Evolutionary conservation across 2,797 vertebrate genomes (phyloP).

Genomic region (Crypturellus tataupa): DNA sequence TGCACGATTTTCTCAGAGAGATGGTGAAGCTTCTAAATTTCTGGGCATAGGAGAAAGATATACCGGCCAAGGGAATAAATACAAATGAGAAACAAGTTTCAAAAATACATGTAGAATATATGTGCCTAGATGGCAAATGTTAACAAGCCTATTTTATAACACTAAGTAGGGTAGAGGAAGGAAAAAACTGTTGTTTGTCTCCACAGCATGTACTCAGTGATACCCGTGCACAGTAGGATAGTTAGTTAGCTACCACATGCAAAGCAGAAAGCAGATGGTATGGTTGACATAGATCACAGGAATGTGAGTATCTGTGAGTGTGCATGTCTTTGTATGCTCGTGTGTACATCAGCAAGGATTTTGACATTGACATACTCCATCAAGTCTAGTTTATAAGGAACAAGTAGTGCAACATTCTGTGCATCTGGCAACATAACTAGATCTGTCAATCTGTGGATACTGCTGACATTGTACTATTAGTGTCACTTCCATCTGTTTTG

Average conservation of each 20-base stretch:
- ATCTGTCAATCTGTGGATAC: slow-evolving; percentile 87
- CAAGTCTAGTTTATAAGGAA: slow-evolving; percentile 88
- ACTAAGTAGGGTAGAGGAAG: slow-evolving; percentile 76
- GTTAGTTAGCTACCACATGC: slow-evolving; percentile 85
- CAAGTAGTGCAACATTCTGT: slow-evolving; percentile 88
- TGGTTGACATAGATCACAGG: slow-evolving; percentile 84
- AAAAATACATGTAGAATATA: slow-evolving; percentile 77
- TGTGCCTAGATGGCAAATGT: slow-evolving; percentile 78
- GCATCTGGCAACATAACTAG: slow-evolving; percentile 85
- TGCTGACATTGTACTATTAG: slow-evolving; percentile 87
- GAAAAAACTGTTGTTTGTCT: slow-evolving; percentile 82
- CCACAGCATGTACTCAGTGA: slow-evolving; percentile 83
- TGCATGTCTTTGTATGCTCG: slow-evolving; percentile 83
- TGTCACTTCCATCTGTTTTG: slow-evolving; percentile 86
- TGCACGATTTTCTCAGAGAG: neutral
- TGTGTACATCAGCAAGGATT: slow-evolving; percentile 87
- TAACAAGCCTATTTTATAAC: slow-evolving; percentile 83
- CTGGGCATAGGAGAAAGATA: neutral
- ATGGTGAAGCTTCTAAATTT: neutral
- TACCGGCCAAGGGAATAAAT: slow-evolving; percentile 53
- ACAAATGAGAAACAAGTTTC: slow-evolving; percentile 67
- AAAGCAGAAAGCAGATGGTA: slow-evolving; percentile 86
- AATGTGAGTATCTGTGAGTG: slow-evolving; percentile 86
- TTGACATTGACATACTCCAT: slow-evolving; percentile 88
- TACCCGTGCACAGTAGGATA: slow-evolving; percentile 84